These are phyloP conservation scores for Sebastiscus tertius DNA, from an alignment of 2,797 vertebrate species.

Conservation along the genomic window DNA sequence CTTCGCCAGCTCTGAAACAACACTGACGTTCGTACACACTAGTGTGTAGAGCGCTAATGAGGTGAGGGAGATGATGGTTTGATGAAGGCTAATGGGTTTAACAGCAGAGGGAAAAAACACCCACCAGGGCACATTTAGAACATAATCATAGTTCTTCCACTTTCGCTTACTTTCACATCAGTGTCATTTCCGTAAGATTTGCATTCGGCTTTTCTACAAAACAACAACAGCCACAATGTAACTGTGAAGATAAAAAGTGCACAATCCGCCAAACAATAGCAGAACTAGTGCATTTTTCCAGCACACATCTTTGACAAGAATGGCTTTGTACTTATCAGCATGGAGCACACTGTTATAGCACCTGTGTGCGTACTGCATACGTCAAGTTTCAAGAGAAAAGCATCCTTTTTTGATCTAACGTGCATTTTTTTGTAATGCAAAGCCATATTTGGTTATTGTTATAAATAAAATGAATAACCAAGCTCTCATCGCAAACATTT, in stretches of 20 bases:
- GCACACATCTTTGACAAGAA: neutral
- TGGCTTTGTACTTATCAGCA: neutral
- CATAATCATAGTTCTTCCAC: conserved; percentile 24
- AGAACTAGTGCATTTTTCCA: neutral
- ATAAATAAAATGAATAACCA: neutral
- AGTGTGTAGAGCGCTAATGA: conserved; percentile 48
- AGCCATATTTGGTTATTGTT: neutral
- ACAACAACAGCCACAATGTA: neutral
- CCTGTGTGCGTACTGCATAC: neutral
- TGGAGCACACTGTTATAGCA: neutral
- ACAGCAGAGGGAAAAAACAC: conserved; percentile 19
- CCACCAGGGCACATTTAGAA: conserved; percentile 36
- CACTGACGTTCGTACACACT: conserved; percentile 3
- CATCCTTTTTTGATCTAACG: neutral
- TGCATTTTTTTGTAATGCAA: neutral
- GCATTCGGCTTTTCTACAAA: neutral
- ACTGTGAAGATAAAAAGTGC: neutral
- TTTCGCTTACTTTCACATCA: conserved; percentile 8
- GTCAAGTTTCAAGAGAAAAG: neutral
- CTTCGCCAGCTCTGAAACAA: conserved; percentile 30
- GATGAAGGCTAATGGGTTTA: conserved; percentile 58
- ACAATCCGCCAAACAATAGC: neutral
- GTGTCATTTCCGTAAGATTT: conserved; percentile 26
- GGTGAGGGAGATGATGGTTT: conserved; percentile 58
- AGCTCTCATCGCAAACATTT: neutral